Percentiles rank a stretch among this genome's conserved stretches.
Conservation (phyloP, 2,888 invertebrate species). For the Linnaemya tessellans region DNA sequence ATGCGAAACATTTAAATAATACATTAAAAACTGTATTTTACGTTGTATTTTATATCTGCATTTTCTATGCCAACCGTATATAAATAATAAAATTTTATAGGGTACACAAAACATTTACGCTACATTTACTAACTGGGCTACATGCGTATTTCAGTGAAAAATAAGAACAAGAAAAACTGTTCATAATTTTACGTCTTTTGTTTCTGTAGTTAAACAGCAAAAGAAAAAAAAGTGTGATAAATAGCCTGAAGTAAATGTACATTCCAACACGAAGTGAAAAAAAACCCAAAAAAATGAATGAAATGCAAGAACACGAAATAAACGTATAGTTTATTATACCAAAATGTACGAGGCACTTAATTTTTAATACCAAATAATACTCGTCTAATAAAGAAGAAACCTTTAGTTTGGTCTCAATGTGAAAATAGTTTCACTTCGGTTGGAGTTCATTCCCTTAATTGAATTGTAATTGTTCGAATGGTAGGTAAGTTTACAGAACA, state of each 20-base stretch:
- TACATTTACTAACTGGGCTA: slow-evolving; percentile 71
- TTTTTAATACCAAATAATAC: slow-evolving; percentile 25
- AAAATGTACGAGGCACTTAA: slow-evolving; percentile 21
- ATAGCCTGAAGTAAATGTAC: slow-evolving; percentile 71
- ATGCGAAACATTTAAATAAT: neutral
- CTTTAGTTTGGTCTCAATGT: neutral
- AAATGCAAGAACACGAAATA: slow-evolving; percentile 28
- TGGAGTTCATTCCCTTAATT: slow-evolving; percentile 38
- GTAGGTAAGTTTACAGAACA: slow-evolving; percentile 54
- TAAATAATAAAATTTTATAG: slow-evolving; percentile 52
- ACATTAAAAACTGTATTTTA: neutral
- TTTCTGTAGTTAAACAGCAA: slow-evolving; percentile 44
- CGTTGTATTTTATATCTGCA: neutral
- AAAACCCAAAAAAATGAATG: slow-evolving; percentile 25
- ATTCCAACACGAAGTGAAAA: slow-evolving; percentile 40
- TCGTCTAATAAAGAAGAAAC: neutral
- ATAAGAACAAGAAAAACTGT: slow-evolving; percentile 5
- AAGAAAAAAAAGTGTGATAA: slow-evolving; percentile 68
- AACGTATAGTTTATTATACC: slow-evolving; percentile 32
- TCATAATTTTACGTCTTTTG: slow-evolving; percentile 56
- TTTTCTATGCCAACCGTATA: neutral
- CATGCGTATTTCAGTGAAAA: slow-evolving; percentile 62
- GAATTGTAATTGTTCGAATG: slow-evolving; percentile 55
- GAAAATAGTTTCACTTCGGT: slow-evolving; percentile 1
- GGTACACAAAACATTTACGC: slow-evolving; percentile 66